Base-by-base conservation (phyloP, 2,888 invertebrate species). In the Argynnis bischoffii region DNA sequence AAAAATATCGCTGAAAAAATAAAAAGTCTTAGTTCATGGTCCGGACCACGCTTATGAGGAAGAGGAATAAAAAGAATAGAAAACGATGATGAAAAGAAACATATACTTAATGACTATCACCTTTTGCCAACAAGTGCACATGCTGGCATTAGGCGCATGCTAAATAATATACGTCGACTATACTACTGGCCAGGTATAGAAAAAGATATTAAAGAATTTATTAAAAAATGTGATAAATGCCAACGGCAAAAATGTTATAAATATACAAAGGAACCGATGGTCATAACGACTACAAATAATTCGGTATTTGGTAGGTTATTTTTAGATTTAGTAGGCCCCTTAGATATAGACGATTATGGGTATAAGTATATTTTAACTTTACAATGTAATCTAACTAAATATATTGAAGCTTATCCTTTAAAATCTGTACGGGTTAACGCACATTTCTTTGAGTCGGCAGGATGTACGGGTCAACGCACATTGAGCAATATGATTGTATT, bases 61-160 rank as follows among this genome's bases (percentile, higher is more conserved):
- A 64, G 47, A 67, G 69, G 55, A 46, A 35, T 54, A 53, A 55
- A 16, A 51, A 64, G 50, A 48, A 61, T 72, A 46, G n/a, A 51
- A 5, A 57, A 64, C 26, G 54, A 63, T 46, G 57, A 67, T 3
- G 61, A 56, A 0, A 67, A 21, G 46, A 51, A 53, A 21, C 3
- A 64, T 5, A 70, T 70, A n/a, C n/a, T n/a, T 5, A 70, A 70
- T 18, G 70, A 72, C 18, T 70, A 61, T 21, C 70, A 72, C 41
- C 26, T 72, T 15, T 21, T 72, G n/a, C 68, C 70, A 2, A 72
- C 64, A 3, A 59, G 65, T 50, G 72, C 67, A 3, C 72, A 72
- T 41, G 71, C 69, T 1, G 66, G 68, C 5, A 41, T 69, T 11
- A 31, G 66, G 5, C 31, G 68, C 3, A 69, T 71, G 71, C 15